Base-by-base conservation (phyloP, 2,113 vertebrate genomes). In the Paratilapia polleni region DNA sequence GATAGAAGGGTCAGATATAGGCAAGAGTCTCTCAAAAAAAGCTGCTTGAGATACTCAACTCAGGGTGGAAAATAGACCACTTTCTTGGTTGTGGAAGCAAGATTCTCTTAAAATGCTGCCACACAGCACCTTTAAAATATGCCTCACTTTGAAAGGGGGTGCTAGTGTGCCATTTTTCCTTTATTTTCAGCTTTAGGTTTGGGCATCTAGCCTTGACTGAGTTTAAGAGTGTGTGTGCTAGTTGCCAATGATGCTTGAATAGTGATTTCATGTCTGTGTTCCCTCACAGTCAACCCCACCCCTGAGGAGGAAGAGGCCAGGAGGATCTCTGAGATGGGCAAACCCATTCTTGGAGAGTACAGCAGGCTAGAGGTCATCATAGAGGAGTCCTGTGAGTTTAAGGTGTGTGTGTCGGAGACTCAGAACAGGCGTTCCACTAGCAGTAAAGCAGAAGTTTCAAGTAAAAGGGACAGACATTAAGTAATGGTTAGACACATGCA, bases 301-400 rank as follows among this genome's bases (percentile, higher is more conserved):
- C 96, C 97, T 0, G 97, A 97, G 89, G 96, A 97, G 74, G 97
- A 97, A 62, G 97, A 98, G n/a, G 97, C 97, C 0, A 94, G 95
- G 43, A 94, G 95, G 80, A 98, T 98, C 77, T 97, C 97, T 10
- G 97, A 98, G 86, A 98, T 97, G 97, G 98, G 98, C 3, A 97
- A 97, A 74, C 98, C 98, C 0, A 93, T 98, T 34, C 95, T 98
- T 1, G 97, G 98, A 17, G 97, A 98, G 75, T 96, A 97, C 93
- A 95, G 95, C 88, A 93, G 94, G 22, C 92, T 98, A 1, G 97
- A 98, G 84, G 96, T 98, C 82, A 94, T 97, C 90, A 98, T 98
- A n/a, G 96, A 97, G 84, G 98, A 98, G 92, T 97, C 97, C 4
- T 97, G 97, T 56, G 96, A 97, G 63, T 98, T 98, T 87, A 98